Base-by-base conservation (phyloP, 2,888 invertebrate species). In the Cephus spinipes region DNA sequence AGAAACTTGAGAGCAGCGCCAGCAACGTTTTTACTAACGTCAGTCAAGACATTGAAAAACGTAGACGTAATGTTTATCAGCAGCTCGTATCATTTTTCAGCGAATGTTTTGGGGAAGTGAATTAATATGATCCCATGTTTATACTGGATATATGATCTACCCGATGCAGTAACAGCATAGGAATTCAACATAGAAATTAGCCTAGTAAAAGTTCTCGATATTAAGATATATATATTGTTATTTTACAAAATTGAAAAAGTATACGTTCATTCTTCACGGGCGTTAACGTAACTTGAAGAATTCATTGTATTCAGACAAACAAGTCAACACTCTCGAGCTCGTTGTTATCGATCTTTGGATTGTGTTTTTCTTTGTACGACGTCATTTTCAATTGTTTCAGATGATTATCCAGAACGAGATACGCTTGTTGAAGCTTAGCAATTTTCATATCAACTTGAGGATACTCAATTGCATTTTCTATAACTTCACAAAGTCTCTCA, bases 401-500 rank as follows among this genome's bases (percentile, higher is more conserved):
- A 9, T 68, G 76, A 3, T 40, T 68, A 12, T 80, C 69, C 1
- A 87, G 71, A 33, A 80, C 74, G 73, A 80, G 80, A 40, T 82
- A 85, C 76, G 80, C 35, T 12, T 82, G 71, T 12, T 81, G 69
- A 9, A 84, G 74, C 33, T 83, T 78, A 31, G 73, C n/a, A 73
- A 85, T 79, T 35, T 79, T 77, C 4, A 78, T 74, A 68, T 73
- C 76, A 36, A 78, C 4, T 32, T 82, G 73, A 35, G 79, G 75
- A 35, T 77, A 79, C 1, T 74, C 35, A 2, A 76, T 32, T 1
- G 76, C 79, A 78, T 77, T 77, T 40, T 86, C 83, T 68, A 85
- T 79, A n/a, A 77, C 74, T 69, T 78, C 78, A 32, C 80, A 83
- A 69, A 88, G 75, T 33, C 74, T 79, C 31, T 79, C 84, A 11